phyloP scores from a whole-genome alignment of 2,797 vertebrate species.

The Acrocephalus scirpaceus region DNA sequence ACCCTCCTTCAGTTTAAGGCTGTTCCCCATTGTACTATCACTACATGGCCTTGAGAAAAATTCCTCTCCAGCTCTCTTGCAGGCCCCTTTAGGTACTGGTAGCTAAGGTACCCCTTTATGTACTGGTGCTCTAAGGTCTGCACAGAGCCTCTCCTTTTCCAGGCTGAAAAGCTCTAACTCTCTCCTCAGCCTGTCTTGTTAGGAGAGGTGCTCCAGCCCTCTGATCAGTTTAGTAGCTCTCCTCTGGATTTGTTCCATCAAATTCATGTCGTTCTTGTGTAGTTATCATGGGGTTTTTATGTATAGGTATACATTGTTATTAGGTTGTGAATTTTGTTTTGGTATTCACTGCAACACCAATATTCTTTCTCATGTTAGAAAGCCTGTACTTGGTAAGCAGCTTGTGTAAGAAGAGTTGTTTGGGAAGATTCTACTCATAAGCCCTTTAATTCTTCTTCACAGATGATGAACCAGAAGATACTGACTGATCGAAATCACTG shows the following conservation, averaged over 20 bases:
- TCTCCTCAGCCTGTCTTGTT: neutral
- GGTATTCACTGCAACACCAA: neutral
- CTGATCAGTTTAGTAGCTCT: neutral
- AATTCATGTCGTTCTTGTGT: neutral
- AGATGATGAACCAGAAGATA: neutral
- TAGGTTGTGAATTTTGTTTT: neutral
- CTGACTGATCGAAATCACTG: neutral
- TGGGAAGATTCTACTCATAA: neutral
- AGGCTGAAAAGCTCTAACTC: neutral
- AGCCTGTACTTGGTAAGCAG: neutral
- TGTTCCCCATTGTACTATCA: neutral
- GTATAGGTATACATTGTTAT: neutral
- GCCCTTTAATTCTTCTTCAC: neutral
- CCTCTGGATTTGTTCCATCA: neutral
- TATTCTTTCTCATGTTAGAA: neutral
- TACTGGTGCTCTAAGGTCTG: neutral
- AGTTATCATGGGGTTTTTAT: neutral
- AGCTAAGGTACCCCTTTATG: no score
- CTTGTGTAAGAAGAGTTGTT: neutral
- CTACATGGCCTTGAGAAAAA: neutral
- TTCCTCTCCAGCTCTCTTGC: neutral
- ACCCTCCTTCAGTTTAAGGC: neutral
- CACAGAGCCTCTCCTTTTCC: neutral
- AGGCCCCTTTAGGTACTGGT: neutral
- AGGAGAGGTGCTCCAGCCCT: neutral